These are phyloP conservation scores for Pithys albifrons DNA, from an alignment of 2,113 vertebrate species.

Conservation along the genomic window DNA sequence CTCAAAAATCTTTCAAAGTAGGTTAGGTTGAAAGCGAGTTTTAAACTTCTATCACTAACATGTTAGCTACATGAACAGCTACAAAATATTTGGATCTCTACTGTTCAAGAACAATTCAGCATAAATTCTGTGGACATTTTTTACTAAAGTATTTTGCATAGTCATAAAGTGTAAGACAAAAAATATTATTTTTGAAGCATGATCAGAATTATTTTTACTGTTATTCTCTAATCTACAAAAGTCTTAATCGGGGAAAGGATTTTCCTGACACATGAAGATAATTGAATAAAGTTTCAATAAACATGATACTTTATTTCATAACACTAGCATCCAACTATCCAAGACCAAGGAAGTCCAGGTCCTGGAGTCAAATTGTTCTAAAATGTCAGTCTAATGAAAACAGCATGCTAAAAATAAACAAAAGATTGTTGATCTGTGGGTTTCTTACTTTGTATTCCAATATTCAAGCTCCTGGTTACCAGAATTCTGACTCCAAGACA, in stretches of 20 bases:
- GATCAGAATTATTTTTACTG: not conserved
- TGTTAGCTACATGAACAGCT: not conserved
- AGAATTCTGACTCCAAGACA: not conserved
- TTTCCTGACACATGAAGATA: not conserved
- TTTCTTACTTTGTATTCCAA: constrained; percentile 42
- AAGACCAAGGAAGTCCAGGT: not conserved
- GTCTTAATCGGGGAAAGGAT: not conserved
- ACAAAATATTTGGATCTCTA: not conserved
- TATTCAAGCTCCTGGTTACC: constrained; percentile 13
- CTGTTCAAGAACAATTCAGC: not conserved
- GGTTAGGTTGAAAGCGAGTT: not conserved
- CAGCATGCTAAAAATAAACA: constrained; percentile 30
- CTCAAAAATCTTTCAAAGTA: not conserved
- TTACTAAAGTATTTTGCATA: not conserved
- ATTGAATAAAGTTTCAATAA: not conserved
- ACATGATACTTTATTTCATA: not conserved
- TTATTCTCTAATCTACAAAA: not conserved
- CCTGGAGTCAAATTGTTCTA: constrained; percentile 15
- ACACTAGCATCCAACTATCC: not conserved
- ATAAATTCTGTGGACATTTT: not conserved
- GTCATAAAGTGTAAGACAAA: not conserved
- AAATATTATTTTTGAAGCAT: not conserved
- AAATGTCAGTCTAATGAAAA: constrained; percentile 27
- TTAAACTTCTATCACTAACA: not conserved
- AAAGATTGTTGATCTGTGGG: not conserved